phyloP scores from a whole-genome alignment of 2,113 vertebrate genomes.

The Phoxinus phoxinus region DNA sequence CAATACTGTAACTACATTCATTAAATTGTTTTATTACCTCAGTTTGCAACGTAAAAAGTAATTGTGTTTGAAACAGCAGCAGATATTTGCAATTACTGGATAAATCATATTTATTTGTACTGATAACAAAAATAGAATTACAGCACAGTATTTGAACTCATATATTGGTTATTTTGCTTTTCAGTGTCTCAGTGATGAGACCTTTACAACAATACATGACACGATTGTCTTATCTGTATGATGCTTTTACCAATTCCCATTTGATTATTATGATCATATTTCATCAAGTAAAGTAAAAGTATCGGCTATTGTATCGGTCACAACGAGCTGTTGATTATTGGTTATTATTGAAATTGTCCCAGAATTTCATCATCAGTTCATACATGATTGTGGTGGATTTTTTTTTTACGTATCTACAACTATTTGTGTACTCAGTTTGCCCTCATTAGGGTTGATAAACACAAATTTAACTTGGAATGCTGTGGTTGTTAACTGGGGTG shows the following conservation, averaged over 20 bases:
- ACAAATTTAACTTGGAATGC: background rate
- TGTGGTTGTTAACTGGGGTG: background rate
- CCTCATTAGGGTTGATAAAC: constrained; percentile 20
- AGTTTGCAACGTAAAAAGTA: background rate
- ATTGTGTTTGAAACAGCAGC: background rate
- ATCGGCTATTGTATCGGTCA: background rate
- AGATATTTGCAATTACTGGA: background rate
- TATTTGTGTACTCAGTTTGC: background rate
- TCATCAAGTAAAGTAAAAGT: background rate
- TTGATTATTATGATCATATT: no score
- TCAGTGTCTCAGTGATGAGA: background rate
- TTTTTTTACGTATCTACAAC: background rate
- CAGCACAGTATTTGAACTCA: background rate
- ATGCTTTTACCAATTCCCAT: background rate
- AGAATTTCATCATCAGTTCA: background rate
- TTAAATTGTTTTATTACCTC: background rate
- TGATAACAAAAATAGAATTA: background rate
- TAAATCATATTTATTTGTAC: background rate
- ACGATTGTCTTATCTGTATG: background rate
- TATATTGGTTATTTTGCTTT: background rate
- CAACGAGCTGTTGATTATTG: background rate
- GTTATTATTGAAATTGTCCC: background rate
- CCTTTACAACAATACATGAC: background rate
- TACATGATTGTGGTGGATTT: background rate
- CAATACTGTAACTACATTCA: background rate